Percentiles rank a stretch among this genome's conserved stretches.
phyloP scores from a whole-genome alignment of 2,113 vertebrate genomes.

The Xyliphius kryptos region DNA sequence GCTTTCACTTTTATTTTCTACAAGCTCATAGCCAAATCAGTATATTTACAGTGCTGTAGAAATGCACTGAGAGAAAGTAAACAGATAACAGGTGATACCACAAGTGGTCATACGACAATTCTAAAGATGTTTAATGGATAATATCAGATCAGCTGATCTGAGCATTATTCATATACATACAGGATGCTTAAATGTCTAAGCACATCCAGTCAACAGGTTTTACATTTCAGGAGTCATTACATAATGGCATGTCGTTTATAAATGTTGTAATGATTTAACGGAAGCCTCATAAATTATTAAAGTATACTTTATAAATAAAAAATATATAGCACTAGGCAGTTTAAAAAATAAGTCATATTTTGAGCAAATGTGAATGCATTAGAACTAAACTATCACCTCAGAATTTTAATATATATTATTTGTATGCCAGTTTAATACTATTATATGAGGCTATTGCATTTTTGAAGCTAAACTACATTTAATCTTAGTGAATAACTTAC shows the following conservation, averaged over 20 bases:
- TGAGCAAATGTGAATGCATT: conserved; percentile 35
- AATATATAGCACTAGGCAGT: conserved; percentile 3
- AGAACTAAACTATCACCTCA: conserved; percentile 23
- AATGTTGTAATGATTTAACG: conserved; percentile 27
- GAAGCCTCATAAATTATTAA: conserved; percentile 27
- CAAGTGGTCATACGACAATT: too few relatives aligned
- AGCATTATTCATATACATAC: conserved; percentile 2
- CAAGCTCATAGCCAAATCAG: conserved; percentile 4
- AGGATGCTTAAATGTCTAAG: conserved; percentile 18
- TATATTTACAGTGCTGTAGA: conserved; percentile 17
- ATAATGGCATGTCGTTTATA: conserved; percentile 33
- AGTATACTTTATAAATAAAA: too few relatives aligned
- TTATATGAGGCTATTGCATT: neutral
- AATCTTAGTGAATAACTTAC: conserved; percentile 22
- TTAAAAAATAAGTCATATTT: conserved; percentile 40
- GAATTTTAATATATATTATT: too few relatives aligned
- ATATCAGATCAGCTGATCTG: conserved; percentile 3
- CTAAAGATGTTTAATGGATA: too few relatives aligned
- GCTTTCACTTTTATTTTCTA: conserved; percentile 1
- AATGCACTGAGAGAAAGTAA: too few relatives aligned
- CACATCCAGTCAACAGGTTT: conserved; percentile 25
- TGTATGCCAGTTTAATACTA: conserved; percentile 18
- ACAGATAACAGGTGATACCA: too few relatives aligned
- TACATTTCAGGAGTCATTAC: conserved; percentile 3
- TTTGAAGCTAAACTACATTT: conserved; percentile 3